Evolutionary conservation across 2,797 vertebrate genomes (phyloP).

Genomic region (Agapornis canus): DNA sequence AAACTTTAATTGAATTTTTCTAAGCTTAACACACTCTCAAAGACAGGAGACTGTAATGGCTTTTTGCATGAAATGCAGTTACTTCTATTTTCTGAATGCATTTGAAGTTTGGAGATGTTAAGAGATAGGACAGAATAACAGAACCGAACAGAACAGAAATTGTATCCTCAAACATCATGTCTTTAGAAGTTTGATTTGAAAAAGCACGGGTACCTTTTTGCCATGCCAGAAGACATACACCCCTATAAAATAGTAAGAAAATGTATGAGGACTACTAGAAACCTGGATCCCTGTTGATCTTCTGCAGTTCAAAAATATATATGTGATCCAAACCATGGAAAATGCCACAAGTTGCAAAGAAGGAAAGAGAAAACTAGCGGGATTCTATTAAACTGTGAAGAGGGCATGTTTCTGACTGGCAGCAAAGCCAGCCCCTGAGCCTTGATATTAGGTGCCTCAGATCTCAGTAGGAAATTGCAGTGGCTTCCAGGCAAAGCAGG

Average conservation of each 20-base stretch:
- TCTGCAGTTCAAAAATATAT: fast-evolving
- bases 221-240: neutral
- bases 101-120: neutral
- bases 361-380: neutral
- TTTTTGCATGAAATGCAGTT: neutral
- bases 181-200: neutral
- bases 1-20: conserved; percentile 34
- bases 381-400: neutral
- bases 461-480: neutral
- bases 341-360: neutral
- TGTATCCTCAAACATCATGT: neutral
- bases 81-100: neutral
- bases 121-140: neutral
- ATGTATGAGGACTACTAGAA: neutral
- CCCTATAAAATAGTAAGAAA: neutral
- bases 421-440: neutral
- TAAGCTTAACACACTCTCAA: neutral
- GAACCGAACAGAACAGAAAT: neutral
- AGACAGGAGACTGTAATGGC: neutral
- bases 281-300: neutral
- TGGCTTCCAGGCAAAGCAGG: neutral
- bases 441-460: neutral
- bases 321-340: neutral
- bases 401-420: neutral
- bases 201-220: neutral